These are phyloP conservation scores for Danaus chrysippus DNA, from an alignment of 2,888 invertebrate genomes.

Conservation along the genomic window DNA sequence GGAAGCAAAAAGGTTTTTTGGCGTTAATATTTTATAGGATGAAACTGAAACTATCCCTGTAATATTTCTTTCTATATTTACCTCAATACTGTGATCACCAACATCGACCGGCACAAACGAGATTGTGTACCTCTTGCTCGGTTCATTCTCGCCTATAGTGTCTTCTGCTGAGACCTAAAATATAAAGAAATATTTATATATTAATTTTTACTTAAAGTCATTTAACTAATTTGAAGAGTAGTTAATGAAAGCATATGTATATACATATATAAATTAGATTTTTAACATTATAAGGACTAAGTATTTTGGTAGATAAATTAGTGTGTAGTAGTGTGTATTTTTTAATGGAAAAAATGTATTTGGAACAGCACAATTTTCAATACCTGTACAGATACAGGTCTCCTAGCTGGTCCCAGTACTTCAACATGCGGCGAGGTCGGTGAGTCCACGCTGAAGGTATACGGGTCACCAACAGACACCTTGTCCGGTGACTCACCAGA, in stretches of 20 bases:
- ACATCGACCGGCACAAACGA: slow-evolving; percentile 93
- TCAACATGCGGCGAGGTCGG: slow-evolving; percentile 90
- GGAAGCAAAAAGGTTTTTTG: too few relatives aligned
- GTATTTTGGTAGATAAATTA: too few relatives aligned
- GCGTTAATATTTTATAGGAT: too few relatives aligned
- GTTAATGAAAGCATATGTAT: too few relatives aligned
- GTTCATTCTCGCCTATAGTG: slow-evolving; percentile 70
- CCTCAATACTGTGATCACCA: slow-evolving; percentile 96
- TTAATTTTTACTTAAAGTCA: neutral
- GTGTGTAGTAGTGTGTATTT: too few relatives aligned
- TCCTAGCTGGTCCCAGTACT: slow-evolving; percentile 86
- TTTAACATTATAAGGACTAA: too few relatives aligned
- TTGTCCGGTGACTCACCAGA: slow-evolving; percentile 87
- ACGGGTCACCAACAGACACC: slow-evolving; percentile 90
- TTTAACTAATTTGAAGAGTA: neutral
- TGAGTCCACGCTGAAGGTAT: slow-evolving; percentile 92
- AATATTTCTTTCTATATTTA: slow-evolving; percentile 47
- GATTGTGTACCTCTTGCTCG: slow-evolving; percentile 77
- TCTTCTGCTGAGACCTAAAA: slow-evolving; percentile 69
- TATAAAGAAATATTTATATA: slow-evolving; percentile 4
- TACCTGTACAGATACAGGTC: slow-evolving; percentile 84
- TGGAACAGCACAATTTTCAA: neutral
- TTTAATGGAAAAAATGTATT: too few relatives aligned
- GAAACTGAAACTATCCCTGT: too few relatives aligned
- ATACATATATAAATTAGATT: too few relatives aligned